Evolutionary conservation across 1,140 invertebrate genomes (phyloP).

Genomic region (Melanaphis sacchari): DNA sequence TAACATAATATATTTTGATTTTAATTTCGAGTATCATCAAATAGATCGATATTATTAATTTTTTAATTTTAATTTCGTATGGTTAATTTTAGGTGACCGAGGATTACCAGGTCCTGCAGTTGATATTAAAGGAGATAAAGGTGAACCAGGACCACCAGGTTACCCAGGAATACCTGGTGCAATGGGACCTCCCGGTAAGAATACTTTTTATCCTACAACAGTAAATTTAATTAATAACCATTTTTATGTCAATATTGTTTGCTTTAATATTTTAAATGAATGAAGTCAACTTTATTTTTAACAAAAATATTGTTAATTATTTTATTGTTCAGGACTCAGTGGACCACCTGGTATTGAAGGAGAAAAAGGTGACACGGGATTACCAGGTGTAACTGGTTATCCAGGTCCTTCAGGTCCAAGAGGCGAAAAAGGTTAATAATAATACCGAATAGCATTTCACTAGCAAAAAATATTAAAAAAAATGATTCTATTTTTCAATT

Average conservation of each 20-base stretch:
- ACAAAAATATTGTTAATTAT: neutral
- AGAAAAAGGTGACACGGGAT: slow-evolving; percentile 72
- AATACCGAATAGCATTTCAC: neutral
- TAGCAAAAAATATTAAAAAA: neutral
- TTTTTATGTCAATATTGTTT: neutral
- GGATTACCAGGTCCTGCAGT: slow-evolving; percentile 57
- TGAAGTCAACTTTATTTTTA: neutral
- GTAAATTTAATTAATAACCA: neutral
- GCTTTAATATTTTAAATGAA: neutral
- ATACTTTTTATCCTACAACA: neutral
- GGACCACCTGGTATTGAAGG: slow-evolving; percentile 63
- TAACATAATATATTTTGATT: neutral
- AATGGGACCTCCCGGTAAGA: neutral
- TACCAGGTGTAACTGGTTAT: slow-evolving; percentile 69
- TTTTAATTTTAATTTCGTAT: neutral
- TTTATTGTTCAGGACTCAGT: slow-evolving; percentile 6
- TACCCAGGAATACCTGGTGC: slow-evolving; percentile 63
- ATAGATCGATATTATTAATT: neutral
- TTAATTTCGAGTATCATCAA: neutral
- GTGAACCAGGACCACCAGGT: slow-evolving; percentile 69
- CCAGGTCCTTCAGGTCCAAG: slow-evolving; percentile 64
- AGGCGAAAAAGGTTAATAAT: slow-evolving; percentile 67
- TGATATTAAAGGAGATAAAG: slow-evolving; percentile 61
- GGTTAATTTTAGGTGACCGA: slow-evolving; percentile 59
- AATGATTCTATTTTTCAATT: neutral